A percentile compares a stretch with the other conserved stretches of the same genome.
Evolutionary conservation across 2,113 vertebrate genomes (phyloP).

Genomic region (Caloenas nicobarica): DNA sequence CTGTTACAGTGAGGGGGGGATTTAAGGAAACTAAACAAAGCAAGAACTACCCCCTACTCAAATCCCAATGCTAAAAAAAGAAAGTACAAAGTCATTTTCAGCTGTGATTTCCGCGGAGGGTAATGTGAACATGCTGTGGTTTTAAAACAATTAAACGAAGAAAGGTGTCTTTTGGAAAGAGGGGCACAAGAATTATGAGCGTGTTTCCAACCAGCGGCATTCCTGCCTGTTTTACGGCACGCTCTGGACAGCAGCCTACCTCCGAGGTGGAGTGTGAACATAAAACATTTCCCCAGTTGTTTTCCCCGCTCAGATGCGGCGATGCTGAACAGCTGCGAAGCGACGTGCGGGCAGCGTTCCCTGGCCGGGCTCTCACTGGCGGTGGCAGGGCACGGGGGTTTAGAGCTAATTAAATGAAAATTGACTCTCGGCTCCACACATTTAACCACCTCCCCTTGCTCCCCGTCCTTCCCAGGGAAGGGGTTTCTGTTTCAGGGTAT

Average conservation of each 20-base stretch:
- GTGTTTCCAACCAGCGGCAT: neutral
- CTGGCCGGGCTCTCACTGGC: fast-evolving
- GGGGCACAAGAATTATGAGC: neutral
- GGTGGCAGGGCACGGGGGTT: neutral
- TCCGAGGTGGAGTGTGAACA: constrained; percentile 34
- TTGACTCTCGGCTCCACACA: neutral
- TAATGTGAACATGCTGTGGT: neutral
- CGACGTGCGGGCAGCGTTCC: neutral
- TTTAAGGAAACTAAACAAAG: neutral
- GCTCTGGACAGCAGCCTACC: neutral
- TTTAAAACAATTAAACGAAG: neutral
- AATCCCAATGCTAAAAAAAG: neutral
- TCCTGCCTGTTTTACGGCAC: neutral
- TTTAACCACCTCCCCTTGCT: neutral
- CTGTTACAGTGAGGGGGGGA: neutral
- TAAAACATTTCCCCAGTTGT: neutral
- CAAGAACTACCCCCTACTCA: neutral
- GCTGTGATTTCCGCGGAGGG: neutral
- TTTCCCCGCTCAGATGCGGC: neutral
- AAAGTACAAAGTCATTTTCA: neutral
- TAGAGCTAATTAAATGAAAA: constrained; percentile 5
- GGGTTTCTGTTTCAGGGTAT: neutral
- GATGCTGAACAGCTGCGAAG: neutral
- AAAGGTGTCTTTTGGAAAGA: constrained; percentile 16
- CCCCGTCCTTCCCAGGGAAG: neutral